Evolutionary conservation across 2,797 vertebrate genomes (phyloP).

Genomic region (Ibycter americanus): DNA sequence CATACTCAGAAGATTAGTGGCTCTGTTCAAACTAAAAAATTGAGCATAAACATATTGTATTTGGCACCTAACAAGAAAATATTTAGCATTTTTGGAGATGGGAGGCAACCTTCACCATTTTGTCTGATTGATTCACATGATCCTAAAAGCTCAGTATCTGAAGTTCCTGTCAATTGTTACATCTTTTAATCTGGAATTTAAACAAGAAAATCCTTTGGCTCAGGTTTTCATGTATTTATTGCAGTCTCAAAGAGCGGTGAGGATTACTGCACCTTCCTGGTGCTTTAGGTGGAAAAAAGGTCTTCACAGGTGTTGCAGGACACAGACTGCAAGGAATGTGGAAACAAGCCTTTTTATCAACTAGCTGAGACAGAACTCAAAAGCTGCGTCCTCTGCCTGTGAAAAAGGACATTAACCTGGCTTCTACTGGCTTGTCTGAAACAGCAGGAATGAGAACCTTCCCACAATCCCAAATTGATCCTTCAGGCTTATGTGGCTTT

Average conservation of each 20-base stretch:
- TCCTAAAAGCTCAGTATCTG: not conserved
- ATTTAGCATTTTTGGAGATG: not conserved
- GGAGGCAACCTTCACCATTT: not conserved
- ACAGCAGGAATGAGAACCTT: not conserved
- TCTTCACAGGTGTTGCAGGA: not conserved
- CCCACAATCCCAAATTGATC: not conserved
- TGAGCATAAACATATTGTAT: not conserved
- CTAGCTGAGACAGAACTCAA: not conserved
- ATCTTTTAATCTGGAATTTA: not conserved
- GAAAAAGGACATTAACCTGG: not conserved
- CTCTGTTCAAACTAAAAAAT: not conserved
- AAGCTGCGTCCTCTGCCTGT: not conserved
- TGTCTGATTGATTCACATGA: not conserved
- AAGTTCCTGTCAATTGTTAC: not conserved
- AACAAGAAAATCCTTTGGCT: not conserved
- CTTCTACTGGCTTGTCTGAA: not conserved
- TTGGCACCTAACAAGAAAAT: not conserved
- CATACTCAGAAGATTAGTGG: not conserved
- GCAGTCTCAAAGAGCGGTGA: not conserved
- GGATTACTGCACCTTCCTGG: not conserved
- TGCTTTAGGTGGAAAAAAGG: not conserved
- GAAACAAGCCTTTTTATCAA: rapidly evolving
- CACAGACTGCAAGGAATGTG: not conserved
- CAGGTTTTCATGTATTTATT: not conserved
- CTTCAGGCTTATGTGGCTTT: not conserved